Conservation (phyloP, 1,140 invertebrate genomes). For the Pinna nobilis region DNA sequence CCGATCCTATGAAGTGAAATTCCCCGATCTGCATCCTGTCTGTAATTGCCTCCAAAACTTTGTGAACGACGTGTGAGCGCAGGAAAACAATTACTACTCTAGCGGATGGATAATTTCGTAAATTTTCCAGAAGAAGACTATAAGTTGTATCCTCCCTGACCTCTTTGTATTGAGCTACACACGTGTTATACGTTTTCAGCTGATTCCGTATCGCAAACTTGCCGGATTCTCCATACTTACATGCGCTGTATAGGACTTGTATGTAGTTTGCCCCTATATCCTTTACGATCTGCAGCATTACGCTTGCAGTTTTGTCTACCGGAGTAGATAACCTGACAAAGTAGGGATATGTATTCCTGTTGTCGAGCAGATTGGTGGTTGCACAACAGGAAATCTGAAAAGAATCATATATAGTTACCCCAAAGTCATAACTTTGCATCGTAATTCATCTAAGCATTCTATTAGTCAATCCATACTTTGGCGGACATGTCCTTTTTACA, state of each 20-base stretch:
- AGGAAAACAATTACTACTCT: slow-evolving; percentile 19
- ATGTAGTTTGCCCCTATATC: background rate
- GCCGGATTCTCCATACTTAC: slow-evolving; percentile 9
- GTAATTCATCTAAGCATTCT: no score
- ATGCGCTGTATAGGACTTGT: slow-evolving; percentile 24
- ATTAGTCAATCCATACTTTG: no score
- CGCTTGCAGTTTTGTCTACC: slow-evolving; percentile 9
- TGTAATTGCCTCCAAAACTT: background rate
- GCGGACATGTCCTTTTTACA: no score
- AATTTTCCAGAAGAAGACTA: background rate
- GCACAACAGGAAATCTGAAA: slow-evolving; percentile 24
- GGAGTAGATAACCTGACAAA: slow-evolving; percentile 24
- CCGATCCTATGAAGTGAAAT: slow-evolving; percentile 20
- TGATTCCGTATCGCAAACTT: background rate
- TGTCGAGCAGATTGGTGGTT: background rate
- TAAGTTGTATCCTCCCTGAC: slow-evolving; percentile 14
- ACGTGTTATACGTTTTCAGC: slow-evolving; percentile 4
- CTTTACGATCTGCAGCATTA: slow-evolving; percentile 20
- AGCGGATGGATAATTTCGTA: background rate
- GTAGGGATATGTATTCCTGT: slow-evolving; percentile 17
- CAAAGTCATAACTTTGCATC: no score
- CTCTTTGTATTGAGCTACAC: slow-evolving; percentile 16
- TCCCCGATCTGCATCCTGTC: background rate
- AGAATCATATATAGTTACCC: no score
- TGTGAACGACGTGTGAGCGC: slow-evolving; percentile 12